Base-by-base conservation (phyloP, 2,797 vertebrate species). In the Orestias chungarensis region DNA sequence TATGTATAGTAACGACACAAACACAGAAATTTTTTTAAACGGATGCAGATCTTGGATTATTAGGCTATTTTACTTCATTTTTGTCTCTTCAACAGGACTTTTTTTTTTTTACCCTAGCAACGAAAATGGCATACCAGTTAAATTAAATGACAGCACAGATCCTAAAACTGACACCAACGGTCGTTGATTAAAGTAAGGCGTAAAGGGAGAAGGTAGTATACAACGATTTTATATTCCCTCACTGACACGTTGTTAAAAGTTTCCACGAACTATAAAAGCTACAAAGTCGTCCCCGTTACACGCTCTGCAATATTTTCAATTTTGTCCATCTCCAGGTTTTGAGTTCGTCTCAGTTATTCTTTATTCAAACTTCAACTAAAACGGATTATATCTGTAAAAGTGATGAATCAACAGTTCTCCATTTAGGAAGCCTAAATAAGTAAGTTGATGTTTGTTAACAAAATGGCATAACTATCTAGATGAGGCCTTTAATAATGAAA, bases 31-130 rank as follows among this genome's bases (percentile, higher is more conserved):
- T 11, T n/a, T 14, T 27, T 76, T 9, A 75, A 67, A 44, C 83
- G 85, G 50, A 74, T 77, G 81, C 82, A 78, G 68, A 84, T 82
- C 71, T 70, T 80, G 73, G 83, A 87, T 88, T 80, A 55, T 80
- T 83, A 80, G 83, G 77, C 83, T 76, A 79, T 73, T 82, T 88
- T 83, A 42, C 81, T 80, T 8, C 2, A 6, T 66, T 66, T 35
- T 35, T 2, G 20, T 66, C 3, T 33, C 35, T 47, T 66, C 18
- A 46, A 49, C 44, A n/a, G 25, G 38, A 43, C n/a, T 40, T 27
- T 27, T 17, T 8, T 27, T 43, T 44, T 4, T n/a, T n/a, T n/a
- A n/a, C n/a, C n/a, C 17, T 18, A 64, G 40, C 20, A 31, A 33
- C 17, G 33, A 33, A 50, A n/a, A 50, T 25, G n/a, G n/a, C 62